Base-by-base conservation (phyloP, 2,888 invertebrate species). In the Perizoma affinitatum region DNA sequence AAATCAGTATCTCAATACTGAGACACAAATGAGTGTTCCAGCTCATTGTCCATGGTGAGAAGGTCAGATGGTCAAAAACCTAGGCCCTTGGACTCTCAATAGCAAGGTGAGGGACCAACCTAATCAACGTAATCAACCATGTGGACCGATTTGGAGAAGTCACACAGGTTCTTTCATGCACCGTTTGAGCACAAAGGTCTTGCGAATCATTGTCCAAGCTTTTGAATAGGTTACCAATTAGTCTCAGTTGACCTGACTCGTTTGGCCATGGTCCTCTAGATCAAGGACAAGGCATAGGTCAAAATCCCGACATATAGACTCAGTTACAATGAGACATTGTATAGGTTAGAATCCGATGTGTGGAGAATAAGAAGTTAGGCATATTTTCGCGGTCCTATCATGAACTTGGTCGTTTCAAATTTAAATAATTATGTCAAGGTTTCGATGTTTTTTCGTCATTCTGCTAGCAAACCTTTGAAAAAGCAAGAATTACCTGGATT, bases 41-140 rank as follows among this genome's bases (percentile, higher is more conserved):
- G 22, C 22, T 22, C 43, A 44, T 49, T 35, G 44, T 54, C 48
- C 35, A 44, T 5, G 5, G 36, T 43, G 7, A 38, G 45, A 43
- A 55, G 60, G 50, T 54, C 49, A 35, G 7, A n/a, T 42, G 46
- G 57, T 34, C 51, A 50, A 51, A 57, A 57, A 38, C 58, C 40
- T 53, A 10, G 52, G 52, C 51, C 51, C 34, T 44, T 11, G 6
- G 43, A 51, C 22, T 4, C 38, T 44, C 44, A 53, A 53, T 44
- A n/a, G 36, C 46, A 22, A 33, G 33, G 44, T 11, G 1, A 38
- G 7, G 38, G 38, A 38, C 38, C 7, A 5, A 36, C 6, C 36
- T 36, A 6, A 5, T 5, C 36, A 5, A 6, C 36, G 42, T 42
- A 10, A 42, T 42, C 10, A 8, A n/a, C 41, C 42, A 42, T 10